These are phyloP conservation scores for Conistra vaccinii DNA, from an alignment of 2,888 invertebrate species.

Conservation along the genomic window DNA sequence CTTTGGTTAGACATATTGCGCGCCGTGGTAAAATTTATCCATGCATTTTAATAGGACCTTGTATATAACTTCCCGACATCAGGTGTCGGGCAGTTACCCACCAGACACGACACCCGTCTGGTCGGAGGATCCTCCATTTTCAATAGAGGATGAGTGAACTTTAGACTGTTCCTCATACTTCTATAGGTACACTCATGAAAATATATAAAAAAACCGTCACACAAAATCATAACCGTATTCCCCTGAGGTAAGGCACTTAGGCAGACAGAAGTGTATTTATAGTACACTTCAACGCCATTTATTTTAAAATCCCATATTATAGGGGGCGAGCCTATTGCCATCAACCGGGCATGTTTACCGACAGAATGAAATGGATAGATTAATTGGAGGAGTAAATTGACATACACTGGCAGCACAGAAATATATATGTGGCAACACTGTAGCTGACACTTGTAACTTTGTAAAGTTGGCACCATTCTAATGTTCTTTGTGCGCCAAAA, in stretches of 20 bases:
- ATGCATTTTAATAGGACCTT: too few relatives aligned
- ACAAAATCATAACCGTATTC: too few relatives aligned
- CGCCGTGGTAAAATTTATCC: too few relatives aligned
- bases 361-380: not conserved
- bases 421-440: constrained; percentile 1
- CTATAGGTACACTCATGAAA: not conserved
- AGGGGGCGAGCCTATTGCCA: not conserved
- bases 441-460: not conserved
- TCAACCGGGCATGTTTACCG: not conserved
- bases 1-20: too few relatives aligned
- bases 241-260: not conserved
- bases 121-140: too few relatives aligned
- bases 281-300: not conserved
- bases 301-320: not conserved
- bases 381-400: not conserved
- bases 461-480: constrained; percentile 24
- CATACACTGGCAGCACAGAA: constrained; percentile 10
- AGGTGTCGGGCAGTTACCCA: too few relatives aligned
- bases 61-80: too few relatives aligned
- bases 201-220: not conserved
- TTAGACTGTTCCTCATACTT: too few relatives aligned
- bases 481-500: constrained; percentile 8
- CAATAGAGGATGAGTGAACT: too few relatives aligned
- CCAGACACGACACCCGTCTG: too few relatives aligned
- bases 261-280: not conserved